A percentile compares a stretch with the other conserved stretches of the same genome.
phyloP scores from a whole-genome alignment of 2,888 invertebrate species.

The Odontothrips loti region DNA sequence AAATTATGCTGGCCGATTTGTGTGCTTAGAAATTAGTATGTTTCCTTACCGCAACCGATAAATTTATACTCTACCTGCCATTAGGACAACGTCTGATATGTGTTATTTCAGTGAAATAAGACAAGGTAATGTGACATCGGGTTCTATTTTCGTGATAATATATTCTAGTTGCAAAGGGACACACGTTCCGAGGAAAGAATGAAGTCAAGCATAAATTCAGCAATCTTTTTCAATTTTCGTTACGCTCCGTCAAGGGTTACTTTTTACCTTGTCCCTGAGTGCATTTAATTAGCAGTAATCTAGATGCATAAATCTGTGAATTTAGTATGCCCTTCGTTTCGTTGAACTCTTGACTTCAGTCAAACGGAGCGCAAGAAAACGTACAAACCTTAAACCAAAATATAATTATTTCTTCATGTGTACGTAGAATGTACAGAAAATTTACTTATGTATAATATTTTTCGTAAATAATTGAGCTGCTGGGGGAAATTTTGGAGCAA shows the following conservation, averaged over 20 bases:
- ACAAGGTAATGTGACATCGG: background rate
- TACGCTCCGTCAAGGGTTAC: no score
- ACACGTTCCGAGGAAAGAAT: background rate
- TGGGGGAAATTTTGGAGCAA: background rate
- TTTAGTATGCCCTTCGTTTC: no score
- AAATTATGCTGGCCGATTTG: no score
- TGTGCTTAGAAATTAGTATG: no score
- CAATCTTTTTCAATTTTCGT: no score
- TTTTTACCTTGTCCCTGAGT: no score
- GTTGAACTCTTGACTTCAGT: background rate
- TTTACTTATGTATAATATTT: slow-evolving; percentile 14
- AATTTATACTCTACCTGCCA: no score
- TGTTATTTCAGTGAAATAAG: no score
- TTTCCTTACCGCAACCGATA: no score
- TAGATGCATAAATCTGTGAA: no score
- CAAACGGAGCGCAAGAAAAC: background rate
- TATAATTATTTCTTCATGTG: slow-evolving; percentile 10
- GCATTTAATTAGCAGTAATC: no score
- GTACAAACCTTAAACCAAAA: slow-evolving; percentile 1
- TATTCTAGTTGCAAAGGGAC: background rate
- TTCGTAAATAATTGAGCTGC: slow-evolving; percentile 18
- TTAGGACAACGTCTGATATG: no score
- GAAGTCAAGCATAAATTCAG: background rate
- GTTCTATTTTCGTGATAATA: slow-evolving; percentile 1
- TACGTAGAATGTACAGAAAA: slow-evolving; percentile 13